These are phyloP conservation scores for Catostylus mosaicus DNA, from an alignment of 30 jellyfish, hydroid and myxozoan genomes.

Conservation along the genomic window DNA sequence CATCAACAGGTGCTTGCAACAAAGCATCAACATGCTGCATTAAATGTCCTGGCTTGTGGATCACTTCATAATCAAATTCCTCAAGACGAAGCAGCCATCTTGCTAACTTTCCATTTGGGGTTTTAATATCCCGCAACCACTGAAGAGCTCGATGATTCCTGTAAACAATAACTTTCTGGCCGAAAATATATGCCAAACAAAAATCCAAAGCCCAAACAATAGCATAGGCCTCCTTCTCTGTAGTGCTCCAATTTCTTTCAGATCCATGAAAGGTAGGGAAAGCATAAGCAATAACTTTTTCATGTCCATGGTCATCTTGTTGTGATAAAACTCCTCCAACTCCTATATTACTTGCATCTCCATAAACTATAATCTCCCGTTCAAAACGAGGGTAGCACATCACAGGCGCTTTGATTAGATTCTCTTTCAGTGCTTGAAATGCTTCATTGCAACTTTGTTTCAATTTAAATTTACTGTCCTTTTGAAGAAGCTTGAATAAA, in stretches of 20 bases:
- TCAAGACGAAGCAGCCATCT: slow-evolving; percentile 11
- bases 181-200: slow-evolving; percentile 46
- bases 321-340: slow-evolving; percentile 21
- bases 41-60: not conserved
- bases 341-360: slow-evolving; percentile 38
- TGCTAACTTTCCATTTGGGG: slow-evolving; percentile 15
- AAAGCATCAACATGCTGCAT: slow-evolving; percentile 13
- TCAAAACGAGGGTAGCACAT: not conserved
- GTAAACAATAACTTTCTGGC: slow-evolving; percentile 4
- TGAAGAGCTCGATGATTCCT: slow-evolving; percentile 38
- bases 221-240: slow-evolving; percentile 28
- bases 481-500: not conserved
- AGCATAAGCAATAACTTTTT: slow-evolving; percentile 19
- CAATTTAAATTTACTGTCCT: slow-evolving; percentile 10
- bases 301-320: not conserved
- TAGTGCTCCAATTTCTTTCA: slow-evolving; percentile 36
- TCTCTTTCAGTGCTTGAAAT: slow-evolving; percentile 4
- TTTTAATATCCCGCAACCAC: slow-evolving; percentile 28
- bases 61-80: slow-evolving; percentile 1
- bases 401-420: not conserved
- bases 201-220: slow-evolving; percentile 34
- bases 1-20: slow-evolving; percentile 7
- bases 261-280: slow-evolving; percentile 16
- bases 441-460: not conserved
- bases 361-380: not conserved